Base-by-base conservation (phyloP, 2,888 invertebrate genomes). In the Megamerina dolium region DNA sequence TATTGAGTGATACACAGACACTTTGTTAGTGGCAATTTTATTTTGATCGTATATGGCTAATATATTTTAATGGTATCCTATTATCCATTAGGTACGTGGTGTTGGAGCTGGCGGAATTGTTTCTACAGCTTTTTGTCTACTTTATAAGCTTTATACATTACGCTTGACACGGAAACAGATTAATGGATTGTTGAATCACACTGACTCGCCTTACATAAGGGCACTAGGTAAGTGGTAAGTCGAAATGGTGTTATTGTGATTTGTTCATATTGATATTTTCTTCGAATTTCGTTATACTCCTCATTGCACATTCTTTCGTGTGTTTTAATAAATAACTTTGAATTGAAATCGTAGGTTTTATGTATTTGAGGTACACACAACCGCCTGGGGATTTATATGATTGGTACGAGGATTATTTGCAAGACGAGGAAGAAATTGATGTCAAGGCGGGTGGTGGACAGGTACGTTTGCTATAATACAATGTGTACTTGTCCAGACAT, bases 71-170 rank as follows among this genome's bases (percentile, higher is more conserved):
- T n/a, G n/a, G n/a, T n/a, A n/a, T n/a, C n/a, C n/a, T n/a, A n/a
- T 20, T 29, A 18, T 20, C 41, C 43, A 52, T 38, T 66, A 91
- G 88, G 92, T 96, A 5, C 82, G 99, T 52, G 99, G 99, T 20
- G 99, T 99, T 21, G 99, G 99, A 29, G 97, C 97, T 30, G 99
- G 99, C 40, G 99, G 99, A 37, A 97, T 99, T 48, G 97, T 99
- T 16, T 96, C 96, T n/a, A 96, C 97, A 46, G 97, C 99, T 1
- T 99, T 90, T 74, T 99, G 99, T 71, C 79, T 99, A n/a, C 80
- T 99, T 23, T 99, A 96, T 75, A 97, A 99, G 74, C 75, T 99
- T 51, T 99, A 93, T 74, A 97, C 97, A 1, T 75, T 99, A 59
- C 85, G 90, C 58, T 76, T 99, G 55, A 97, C 99, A n/a, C 80